These are phyloP conservation scores for Sebastes kiyomatsui DNA, from an alignment of 2,797 vertebrate species.

Conservation along the genomic window DNA sequence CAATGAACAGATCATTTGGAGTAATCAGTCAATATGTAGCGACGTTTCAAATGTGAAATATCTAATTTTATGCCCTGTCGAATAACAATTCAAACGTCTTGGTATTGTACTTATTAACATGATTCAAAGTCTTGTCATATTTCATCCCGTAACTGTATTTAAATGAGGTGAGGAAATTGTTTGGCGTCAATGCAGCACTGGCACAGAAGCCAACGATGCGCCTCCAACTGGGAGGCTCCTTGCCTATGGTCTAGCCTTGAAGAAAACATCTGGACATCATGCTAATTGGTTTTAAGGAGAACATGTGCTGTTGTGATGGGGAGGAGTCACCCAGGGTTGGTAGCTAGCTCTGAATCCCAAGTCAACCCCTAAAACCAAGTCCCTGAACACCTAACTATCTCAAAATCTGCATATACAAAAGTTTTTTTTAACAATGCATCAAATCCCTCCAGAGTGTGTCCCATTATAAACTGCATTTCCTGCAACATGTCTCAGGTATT, in stretches of 20 bases:
- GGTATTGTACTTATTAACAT: conserved; percentile 16
- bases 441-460: conserved; percentile 19
- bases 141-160: conserved; percentile 16
- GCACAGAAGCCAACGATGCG: conserved; percentile 26
- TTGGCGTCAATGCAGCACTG: conserved; percentile 32
- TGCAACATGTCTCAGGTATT: conserved; percentile 31
- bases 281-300: conserved; percentile 76
- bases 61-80: conserved; percentile 16
- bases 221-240: conserved; percentile 51
- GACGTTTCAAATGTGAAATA: conserved; percentile 19
- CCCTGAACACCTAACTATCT: conserved; percentile 54
- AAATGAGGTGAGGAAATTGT: conserved; percentile 38
- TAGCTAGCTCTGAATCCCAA: conserved; percentile 54
- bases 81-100: conserved; percentile 22
- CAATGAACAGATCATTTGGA: conserved; percentile 26
- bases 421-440: not conserved
- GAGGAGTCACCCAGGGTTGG: conserved; percentile 47
- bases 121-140: conserved; percentile 13
- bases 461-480: not conserved
- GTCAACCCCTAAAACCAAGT: conserved; percentile 55
- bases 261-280: conserved; percentile 80
- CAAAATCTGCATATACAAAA: conserved; percentile 37
- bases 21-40: conserved; percentile 23
- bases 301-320: conserved; percentile 70
- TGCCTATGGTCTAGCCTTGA: conserved; percentile 71